A percentile compares a stretch with the other conserved stretches of the same genome.
Conservation (phyloP, 1,140 invertebrate genomes). For the Zaprionus davidi region DNA sequence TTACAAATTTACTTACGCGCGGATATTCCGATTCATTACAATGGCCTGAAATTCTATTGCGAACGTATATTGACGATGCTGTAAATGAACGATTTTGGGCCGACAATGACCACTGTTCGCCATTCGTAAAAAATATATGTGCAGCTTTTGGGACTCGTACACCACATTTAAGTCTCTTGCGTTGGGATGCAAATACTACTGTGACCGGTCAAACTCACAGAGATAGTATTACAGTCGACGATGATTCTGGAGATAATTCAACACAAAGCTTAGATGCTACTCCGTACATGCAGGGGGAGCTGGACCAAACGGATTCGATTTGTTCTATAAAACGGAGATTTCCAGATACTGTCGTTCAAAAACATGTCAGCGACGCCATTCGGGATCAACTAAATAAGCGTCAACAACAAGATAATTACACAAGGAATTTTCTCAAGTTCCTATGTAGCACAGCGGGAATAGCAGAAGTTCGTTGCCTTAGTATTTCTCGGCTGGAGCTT, state of each 20-base stretch:
- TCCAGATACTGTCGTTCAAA: conserved; percentile 90
- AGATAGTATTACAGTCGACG: conserved; percentile 84
- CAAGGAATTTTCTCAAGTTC: conserved; percentile 94
- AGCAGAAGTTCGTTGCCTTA: conserved; percentile 91
- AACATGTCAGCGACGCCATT: conserved; percentile 92
- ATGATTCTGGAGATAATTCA: conserved; percentile 86
- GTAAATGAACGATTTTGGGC: conserved; percentile 96
- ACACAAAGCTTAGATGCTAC: conserved; percentile 67
- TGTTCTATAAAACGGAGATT: conserved; percentile 86
- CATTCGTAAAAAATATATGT: conserved; percentile 95
- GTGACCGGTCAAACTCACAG: conserved; percentile 74
- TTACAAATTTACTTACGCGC: conserved; percentile 93
- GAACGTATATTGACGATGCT: conserved; percentile 97
- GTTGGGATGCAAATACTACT: conserved; percentile 86
- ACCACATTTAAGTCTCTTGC: conserved; percentile 87
- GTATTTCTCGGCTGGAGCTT: conserved; percentile 93
- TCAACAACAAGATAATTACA: conserved; percentile 93
- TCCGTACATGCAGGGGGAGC: conserved; percentile 61
- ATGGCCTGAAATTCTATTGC: conserved; percentile 91
- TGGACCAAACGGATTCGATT: conserved; percentile 58
- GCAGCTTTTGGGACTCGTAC: conserved; percentile 94
- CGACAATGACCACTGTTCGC: conserved; percentile 95
- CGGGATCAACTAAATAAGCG: conserved; percentile 94
- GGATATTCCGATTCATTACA: conserved; percentile 91
- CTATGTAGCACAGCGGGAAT: conserved; percentile 94